phyloP scores from a whole-genome alignment of 2,797 vertebrate genomes.

The Psittacula echo region DNA sequence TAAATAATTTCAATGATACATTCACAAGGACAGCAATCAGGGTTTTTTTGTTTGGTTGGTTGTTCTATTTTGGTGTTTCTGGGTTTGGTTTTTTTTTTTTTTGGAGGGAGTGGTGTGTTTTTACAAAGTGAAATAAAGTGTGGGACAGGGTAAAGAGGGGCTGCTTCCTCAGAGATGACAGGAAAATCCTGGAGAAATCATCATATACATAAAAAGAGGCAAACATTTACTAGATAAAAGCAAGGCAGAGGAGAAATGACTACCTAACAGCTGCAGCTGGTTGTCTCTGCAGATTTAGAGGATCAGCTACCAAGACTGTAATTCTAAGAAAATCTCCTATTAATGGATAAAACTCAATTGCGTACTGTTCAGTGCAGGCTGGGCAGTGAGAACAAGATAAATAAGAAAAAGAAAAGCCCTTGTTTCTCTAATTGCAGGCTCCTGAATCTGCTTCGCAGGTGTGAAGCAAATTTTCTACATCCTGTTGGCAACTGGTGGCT shows the following conservation, averaged over 20 bases:
- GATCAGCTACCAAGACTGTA: conserved; percentile 38
- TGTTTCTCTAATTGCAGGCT: neutral
- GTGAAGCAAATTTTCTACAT: neutral
- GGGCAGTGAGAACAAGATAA: neutral
- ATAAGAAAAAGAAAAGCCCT: neutral
- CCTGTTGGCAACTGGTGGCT: neutral
- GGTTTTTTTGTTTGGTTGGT: neutral
- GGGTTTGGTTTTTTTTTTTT: neutral
- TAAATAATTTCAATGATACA: neutral
- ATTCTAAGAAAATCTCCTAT: conserved; percentile 57
- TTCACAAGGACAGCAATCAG: fast-evolving
- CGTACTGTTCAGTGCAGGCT: neutral
- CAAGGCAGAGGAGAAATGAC: neutral
- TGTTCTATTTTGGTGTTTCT: neutral
- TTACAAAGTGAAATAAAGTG: neutral
- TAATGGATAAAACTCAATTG: conserved; percentile 45
- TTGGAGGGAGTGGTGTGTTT: neutral
- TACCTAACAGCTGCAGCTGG: conserved; percentile 30
- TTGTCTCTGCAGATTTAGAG: conserved; percentile 43
- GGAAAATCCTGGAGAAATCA: conserved; percentile 2
- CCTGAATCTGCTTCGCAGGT: neutral
- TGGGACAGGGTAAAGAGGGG: neutral
- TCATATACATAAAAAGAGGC: neutral
- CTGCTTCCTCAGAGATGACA: neutral
- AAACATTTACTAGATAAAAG: conserved; percentile 36